Conservation (phyloP, 1,140 invertebrate genomes). For the Nomia melanderi region DNA sequence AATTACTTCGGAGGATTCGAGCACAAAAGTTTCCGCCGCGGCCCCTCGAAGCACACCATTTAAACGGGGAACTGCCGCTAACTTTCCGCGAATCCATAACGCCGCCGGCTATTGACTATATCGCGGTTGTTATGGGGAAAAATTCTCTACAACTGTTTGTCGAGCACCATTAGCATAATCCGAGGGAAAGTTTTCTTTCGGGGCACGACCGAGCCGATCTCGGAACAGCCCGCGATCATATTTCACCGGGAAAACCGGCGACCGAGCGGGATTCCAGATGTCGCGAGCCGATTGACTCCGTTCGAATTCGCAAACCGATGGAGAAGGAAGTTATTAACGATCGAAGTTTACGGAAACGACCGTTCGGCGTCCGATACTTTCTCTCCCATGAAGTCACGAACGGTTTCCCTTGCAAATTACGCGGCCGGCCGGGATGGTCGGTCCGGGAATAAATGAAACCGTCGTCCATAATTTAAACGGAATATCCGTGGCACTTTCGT, state of each 20-base stretch:
- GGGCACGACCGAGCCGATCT: not conserved
- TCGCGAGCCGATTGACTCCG: no score
- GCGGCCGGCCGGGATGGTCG: conserved; percentile 45
- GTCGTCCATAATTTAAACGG: conserved; percentile 48
- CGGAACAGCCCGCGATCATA: no score
- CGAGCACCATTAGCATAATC: not conserved
- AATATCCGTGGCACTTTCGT: conserved; percentile 45
- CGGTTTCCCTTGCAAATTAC: conserved; percentile 52
- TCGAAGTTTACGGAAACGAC: conserved; percentile 38
- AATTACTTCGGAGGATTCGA: conserved; percentile 35
- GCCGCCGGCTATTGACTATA: not conserved
- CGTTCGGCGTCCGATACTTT: not conserved
- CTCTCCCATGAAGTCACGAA: not conserved
- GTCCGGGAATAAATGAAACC: conserved; percentile 54
- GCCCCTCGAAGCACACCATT: not conserved
- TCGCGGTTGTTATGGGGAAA: not conserved
- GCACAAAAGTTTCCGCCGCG: conserved; percentile 15
- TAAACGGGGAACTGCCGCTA: conserved; percentile 1
- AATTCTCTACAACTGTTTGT: not conserved
- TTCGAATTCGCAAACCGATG: conserved; percentile 4
- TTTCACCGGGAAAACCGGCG: not conserved
- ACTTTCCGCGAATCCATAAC: not conserved
- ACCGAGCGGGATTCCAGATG: no score
- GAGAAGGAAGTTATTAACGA: conserved; percentile 59
- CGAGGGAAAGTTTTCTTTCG: not conserved